These are phyloP conservation scores for Anticlea derivata DNA, from an alignment of 2,888 invertebrate species.

Conservation along the genomic window DNA sequence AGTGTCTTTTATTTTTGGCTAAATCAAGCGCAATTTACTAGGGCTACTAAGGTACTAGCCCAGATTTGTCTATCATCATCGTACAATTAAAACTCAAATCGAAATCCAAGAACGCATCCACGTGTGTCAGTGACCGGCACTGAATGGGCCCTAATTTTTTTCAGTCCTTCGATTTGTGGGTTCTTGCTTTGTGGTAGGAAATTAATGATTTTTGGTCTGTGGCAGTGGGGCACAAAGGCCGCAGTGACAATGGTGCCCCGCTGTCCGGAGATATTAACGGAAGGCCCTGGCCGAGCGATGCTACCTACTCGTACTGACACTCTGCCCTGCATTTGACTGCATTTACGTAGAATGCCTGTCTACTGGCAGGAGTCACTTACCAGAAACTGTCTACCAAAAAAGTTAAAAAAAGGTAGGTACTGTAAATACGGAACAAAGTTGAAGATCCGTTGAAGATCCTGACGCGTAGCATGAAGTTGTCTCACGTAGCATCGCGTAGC, in stretches of 20 bases:
- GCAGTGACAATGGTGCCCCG: conserved; percentile 80
- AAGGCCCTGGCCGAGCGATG: conserved; percentile 54
- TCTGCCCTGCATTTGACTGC: conserved; percentile 46
- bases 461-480: too few species aligned
- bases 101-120: conserved; percentile 58
- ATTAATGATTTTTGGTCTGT: conserved; percentile 83
- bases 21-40: background rate
- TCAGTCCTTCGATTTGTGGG: conserved; percentile 79
- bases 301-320: conserved; percentile 69
- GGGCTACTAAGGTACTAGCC: background rate
- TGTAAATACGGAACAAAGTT: too few species aligned
- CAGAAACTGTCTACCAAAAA: too few species aligned
- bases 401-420: too few species aligned
- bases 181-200: conserved; percentile 82
- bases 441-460: too few species aligned
- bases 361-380: background rate
- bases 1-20: too few species aligned
- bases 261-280: conserved; percentile 80
- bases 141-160: conserved; percentile 77
- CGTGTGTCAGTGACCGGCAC: conserved; percentile 73
- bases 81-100: conserved; percentile 73
- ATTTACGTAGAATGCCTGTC: conserved; percentile 13
- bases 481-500: background rate
- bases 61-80: conserved; percentile 21
- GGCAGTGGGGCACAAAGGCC: conserved; percentile 67